Evolutionary conservation across 2,113 vertebrate species (phyloP).

Genomic region (Pogonocichla stellata): DNA sequence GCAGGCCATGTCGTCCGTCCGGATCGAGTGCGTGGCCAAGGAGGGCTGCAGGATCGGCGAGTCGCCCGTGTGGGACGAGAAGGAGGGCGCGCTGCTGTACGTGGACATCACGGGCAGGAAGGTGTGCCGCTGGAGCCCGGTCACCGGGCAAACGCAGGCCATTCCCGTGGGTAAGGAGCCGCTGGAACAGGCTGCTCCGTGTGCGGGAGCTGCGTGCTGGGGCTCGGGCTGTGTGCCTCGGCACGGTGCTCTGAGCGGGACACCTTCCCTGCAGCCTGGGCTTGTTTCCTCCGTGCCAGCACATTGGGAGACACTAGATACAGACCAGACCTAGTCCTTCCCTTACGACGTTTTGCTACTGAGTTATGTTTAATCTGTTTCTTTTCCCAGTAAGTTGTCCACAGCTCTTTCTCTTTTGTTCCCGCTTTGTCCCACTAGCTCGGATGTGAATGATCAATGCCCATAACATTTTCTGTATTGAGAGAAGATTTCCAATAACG

Average conservation of each 20-base stretch:
- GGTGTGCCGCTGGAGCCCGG: constrained; percentile 83
- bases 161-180: constrained; percentile 78
- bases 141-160: constrained; percentile 68
- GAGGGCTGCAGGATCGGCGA: constrained; percentile 78
- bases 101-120: constrained; percentile 84
- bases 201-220: neutral
- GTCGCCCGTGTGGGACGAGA: constrained; percentile 90
- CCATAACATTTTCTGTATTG: fast-evolving
- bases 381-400: neutral
- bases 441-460: neutral
- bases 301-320: fast-evolving
- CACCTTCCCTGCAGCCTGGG: neutral
- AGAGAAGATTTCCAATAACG: fast-evolving
- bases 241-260: neutral
- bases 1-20: constrained; percentile 81
- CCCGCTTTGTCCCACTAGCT: neutral
- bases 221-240: fast-evolving
- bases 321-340: neutral
- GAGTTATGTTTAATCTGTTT: neutral
- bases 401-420: neutral
- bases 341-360: fast-evolving
- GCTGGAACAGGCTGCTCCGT: neutral
- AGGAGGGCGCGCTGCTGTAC: constrained; percentile 78
- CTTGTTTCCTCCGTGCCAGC: too few species aligned
- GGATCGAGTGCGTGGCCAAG: constrained; percentile 79